Base-by-base conservation (phyloP, 2,797 vertebrate genomes). In the Hemitrygon akajei region DNA sequence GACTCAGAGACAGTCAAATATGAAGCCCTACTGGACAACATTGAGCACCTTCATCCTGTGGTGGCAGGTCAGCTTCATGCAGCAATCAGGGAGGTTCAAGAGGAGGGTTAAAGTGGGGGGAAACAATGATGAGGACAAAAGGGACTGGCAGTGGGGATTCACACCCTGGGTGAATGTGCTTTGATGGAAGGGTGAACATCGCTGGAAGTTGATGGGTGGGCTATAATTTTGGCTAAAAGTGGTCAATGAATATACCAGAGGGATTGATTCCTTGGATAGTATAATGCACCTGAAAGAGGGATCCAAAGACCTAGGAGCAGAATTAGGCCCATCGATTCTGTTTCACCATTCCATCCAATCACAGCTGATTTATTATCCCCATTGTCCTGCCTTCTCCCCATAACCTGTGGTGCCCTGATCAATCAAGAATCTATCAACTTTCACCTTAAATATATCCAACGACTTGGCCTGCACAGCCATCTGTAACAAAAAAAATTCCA, bases 1-100 rank as follows among this genome's bases (percentile, higher is more conserved):
- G 94, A 81, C 7, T 93, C 94, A 16, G 91, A 95, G 63, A 92
- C 81, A 12, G 94, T 75, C 1, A 87, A 30, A 92, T 96, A 95
- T 0, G 94, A 96, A 94, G 95, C 95, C 47, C 66, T 96, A 1
- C 79, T 96, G n/a, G 94, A 96, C 20, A 95, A 96, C 60, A 73
- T 96, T 47, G 95, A 87, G 40, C 94, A 94, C 25, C 63, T 94
- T 30, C 89, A 92, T 76, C 94, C 95, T 79, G 94, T 94, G 34
- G 79, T 96, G 30, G 94, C 94, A 95, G 94, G 96, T 96, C 93
- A 95, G 94, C 25, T 25, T 25, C 1, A 73, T 27, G 12, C 25
- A 56, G 20, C 56, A 0, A 1, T 22, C 34, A 2, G 7, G 20
- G 60, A 9, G n/a, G 18, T 30, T 47, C 3, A 3, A 9, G n/a